Conservation (phyloP, 2,797 vertebrate species). For the Babyrousa celebensis region DNA sequence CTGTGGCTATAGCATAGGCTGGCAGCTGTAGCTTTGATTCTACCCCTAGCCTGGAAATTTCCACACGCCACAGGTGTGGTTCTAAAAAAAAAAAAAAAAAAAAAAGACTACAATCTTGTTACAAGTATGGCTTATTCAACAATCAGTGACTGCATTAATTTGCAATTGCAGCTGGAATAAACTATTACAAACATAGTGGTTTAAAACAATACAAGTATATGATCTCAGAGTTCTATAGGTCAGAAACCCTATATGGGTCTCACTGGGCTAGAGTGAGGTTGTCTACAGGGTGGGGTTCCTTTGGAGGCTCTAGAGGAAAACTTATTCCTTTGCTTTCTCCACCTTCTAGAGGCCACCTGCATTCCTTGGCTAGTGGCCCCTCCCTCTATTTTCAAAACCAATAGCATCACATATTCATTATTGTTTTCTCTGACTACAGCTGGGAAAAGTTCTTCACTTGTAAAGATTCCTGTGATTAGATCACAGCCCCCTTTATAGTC, state of each 20-base stretch:
- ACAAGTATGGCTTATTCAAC: neutral
- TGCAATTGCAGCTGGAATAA: neutral
- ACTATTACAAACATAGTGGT: neutral
- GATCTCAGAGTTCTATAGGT: neutral
- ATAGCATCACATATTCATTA: neutral
- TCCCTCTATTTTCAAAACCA: neutral
- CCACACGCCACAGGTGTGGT: too few relatives aligned
- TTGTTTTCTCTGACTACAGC: neutral
- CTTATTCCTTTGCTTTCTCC: neutral
- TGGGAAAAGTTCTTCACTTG: neutral
- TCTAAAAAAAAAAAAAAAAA: too few relatives aligned
- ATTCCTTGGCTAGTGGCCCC: neutral
- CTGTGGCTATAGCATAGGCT: too few relatives aligned
- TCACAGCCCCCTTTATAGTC: neutral
- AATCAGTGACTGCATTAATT: neutral
- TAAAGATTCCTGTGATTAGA: neutral
- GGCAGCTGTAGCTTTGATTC: too few relatives aligned
- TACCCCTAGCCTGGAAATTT: too few relatives aligned
- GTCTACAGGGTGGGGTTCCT: neutral
- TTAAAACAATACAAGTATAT: neutral
- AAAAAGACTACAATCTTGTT: neutral
- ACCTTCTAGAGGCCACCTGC: neutral
- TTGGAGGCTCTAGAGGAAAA: neutral
- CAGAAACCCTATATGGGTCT: neutral
- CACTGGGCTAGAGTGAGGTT: neutral